phyloP scores from a whole-genome alignment of 2,888 invertebrate genomes.

The Plemyria rubiginata region DNA sequence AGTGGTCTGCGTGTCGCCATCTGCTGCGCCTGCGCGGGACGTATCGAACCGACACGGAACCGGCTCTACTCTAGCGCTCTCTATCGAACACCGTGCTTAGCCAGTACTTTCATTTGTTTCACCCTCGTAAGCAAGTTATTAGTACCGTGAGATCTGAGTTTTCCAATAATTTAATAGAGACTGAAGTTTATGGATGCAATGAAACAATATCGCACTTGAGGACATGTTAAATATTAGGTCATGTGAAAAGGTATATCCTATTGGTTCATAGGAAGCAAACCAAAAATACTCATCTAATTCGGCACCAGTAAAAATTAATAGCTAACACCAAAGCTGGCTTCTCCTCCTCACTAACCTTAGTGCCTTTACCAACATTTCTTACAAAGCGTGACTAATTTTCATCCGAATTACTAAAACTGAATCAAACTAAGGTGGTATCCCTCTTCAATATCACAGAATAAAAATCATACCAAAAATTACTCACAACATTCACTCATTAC shows the following conservation, averaged over 20 bases:
- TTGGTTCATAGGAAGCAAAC: constrained; percentile 76
- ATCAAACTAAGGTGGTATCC: constrained; percentile 67
- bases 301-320: constrained; percentile 69
- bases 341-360: constrained; percentile 72
- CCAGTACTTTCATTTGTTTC: constrained; percentile 58
- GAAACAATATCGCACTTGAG: constrained; percentile 78
- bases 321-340: constrained; percentile 82
- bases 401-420: constrained; percentile 58
- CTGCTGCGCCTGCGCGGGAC: constrained; percentile 20
- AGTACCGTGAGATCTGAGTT: constrained; percentile 83
- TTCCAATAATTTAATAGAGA: constrained; percentile 66
- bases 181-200: constrained; percentile 76
- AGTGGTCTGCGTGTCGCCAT: constrained; percentile 28
- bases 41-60: constrained; percentile 12
- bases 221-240: constrained; percentile 82
- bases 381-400: constrained; percentile 49
- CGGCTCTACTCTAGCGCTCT: constrained; percentile 48
- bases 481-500: constrained; percentile 59
- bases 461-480: constrained; percentile 67
- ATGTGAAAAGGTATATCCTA: constrained; percentile 85
- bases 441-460: constrained; percentile 80
- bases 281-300: constrained; percentile 69
- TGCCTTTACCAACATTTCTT: constrained; percentile 73
- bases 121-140: constrained; percentile 76
- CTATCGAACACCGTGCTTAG: constrained; percentile 49